These are phyloP conservation scores for Trichosurus vulpecula DNA, from an alignment of 2,797 vertebrate genomes.

Conservation along the genomic window DNA sequence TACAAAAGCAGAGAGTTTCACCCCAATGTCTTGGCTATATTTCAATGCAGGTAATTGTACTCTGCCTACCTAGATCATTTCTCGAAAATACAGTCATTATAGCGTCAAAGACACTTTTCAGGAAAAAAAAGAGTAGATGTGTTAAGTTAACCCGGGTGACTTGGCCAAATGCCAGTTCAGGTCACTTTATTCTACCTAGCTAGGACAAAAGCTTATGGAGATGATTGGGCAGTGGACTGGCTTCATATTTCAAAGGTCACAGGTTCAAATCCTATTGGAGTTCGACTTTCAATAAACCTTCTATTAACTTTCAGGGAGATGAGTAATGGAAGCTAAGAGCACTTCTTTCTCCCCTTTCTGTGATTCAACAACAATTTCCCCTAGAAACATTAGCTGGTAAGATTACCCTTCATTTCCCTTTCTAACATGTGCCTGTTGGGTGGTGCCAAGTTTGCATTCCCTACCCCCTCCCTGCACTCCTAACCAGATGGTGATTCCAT, in stretches of 20 bases:
- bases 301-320: background rate
- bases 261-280: conserved; percentile 47
- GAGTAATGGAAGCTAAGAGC: background rate
- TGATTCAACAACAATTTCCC: conserved; percentile 17
- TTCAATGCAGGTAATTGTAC: conserved; percentile 48
- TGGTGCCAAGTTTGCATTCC: conserved; percentile 26
- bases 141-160: background rate
- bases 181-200: conserved; percentile 22
- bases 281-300: conserved; percentile 54
- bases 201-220: conserved; percentile 39
- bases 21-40: conserved; percentile 27
- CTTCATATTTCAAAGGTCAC: conserved; percentile 60
- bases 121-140: background rate
- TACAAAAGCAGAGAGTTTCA: conserved; percentile 51
- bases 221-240: background rate
- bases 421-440: background rate
- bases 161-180: conserved; percentile 34
- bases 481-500: conserved; percentile 12
- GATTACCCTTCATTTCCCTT: conserved; percentile 54
- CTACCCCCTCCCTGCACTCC: background rate
- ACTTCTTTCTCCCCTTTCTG: conserved; percentile 33
- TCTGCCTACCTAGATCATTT: background rate
- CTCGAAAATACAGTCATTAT: conserved; percentile 43
- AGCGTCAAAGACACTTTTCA: background rate
- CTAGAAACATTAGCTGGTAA: conserved; percentile 19